Base-by-base conservation (phyloP, 2,888 invertebrate species). In the Tholera decimalis region DNA sequence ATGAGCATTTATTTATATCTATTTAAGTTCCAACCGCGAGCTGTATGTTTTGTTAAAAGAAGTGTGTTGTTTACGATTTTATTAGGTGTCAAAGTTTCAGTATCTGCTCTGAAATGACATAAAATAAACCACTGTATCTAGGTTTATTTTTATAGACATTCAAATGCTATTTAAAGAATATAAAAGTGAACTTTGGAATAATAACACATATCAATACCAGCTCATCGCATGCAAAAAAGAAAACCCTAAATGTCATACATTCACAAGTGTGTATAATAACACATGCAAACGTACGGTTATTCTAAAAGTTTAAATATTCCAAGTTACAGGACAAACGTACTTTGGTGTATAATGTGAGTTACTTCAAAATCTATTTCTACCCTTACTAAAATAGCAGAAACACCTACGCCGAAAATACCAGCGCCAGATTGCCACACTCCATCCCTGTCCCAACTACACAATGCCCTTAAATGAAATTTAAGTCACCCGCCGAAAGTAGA, bases 391-490 rank as follows among this genome's bases (percentile, higher is more conserved):
- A 77, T 55, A 63, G 56, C 37, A 59, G n/a, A 22, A 62, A 54
- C 58, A 57, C 47, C 59, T 54, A 51, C 44, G 37, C 35, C 39
- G 1, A 47, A 68, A 63, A 68, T 58, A 64, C 56, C 51, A 41
- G 18, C 60, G 50, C 26, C 44, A 51, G 58, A 63, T 71, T 44
- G 56, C 43, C 39, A 18, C 50, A 44, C 47, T 80, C 58, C 79
- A 61, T 56, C 73, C 76, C 78, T 70, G 73, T 57, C 30, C 63
- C 61, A 53, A 59, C 58, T 59, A 67, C 75, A 79, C 77, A 80
- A 77, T 80, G 59, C 73, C 69, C 75, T 81, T 77, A 84, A 86
- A 83, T 80, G 77, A 85, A 88, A 84, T 86, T 83, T 82, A 85
- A 87, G 84, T 84, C 83, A 68, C 73, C 75, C 41, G 51, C 73